Conservation (phyloP, 2,113 vertebrate genomes). For the Nibea coibor region DNA sequence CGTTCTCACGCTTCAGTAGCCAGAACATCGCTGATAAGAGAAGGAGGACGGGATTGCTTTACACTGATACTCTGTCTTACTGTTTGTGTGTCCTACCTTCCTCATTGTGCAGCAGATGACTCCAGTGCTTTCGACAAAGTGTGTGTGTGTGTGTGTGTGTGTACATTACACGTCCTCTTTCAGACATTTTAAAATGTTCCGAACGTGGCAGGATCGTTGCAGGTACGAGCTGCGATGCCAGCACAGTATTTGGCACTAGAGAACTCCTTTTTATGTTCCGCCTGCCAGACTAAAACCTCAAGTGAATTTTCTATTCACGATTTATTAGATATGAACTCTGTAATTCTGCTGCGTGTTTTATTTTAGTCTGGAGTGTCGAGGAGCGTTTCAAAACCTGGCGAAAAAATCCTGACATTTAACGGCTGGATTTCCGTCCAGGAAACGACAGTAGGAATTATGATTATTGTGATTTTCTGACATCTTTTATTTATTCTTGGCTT, state of each 20-base stretch:
- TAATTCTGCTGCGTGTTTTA: too few relatives aligned
- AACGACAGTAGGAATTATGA: too few relatives aligned
- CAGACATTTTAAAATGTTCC: neutral
- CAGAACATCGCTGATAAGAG: constrained; percentile 59
- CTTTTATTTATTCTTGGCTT: too few relatives aligned
- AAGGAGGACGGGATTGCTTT: constrained; percentile 28
- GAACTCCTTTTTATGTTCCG: neutral
- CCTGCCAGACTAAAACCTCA: neutral
- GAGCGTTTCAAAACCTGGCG: too few relatives aligned
- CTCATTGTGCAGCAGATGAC: constrained; percentile 9
- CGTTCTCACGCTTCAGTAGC: constrained; percentile 70
- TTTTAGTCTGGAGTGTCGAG: too few relatives aligned
- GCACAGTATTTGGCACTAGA: neutral
- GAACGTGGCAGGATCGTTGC: neutral
- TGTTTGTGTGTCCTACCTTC: constrained; percentile 23
- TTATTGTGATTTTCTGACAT: too few relatives aligned
- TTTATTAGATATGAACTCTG: neutral
- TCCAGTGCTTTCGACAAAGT: constrained; percentile 2
- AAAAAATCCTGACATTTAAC: neutral
- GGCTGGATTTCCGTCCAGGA: neutral
- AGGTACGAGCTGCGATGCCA: neutral
- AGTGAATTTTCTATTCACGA: neutral
- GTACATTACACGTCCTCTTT: neutral
- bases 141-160: neutral
- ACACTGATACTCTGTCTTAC: constrained; percentile 30